Base-by-base conservation (phyloP, 2,888 invertebrate genomes). In the Cheilosia variabilis region DNA sequence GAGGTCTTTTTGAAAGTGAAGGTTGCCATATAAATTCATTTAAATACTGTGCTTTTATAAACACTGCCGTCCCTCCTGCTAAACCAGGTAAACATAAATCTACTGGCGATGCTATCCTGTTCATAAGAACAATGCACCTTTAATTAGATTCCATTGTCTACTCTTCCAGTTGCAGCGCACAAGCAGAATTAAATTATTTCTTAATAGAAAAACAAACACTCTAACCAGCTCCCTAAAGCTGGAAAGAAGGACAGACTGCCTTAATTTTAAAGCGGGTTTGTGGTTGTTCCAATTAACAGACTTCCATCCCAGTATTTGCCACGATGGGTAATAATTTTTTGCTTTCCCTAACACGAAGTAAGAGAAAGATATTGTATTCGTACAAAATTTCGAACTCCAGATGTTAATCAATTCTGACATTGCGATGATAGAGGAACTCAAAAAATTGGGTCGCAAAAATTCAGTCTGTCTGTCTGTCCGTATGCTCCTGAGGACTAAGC, bases 71-170 rank as follows among this genome's bases (percentile, higher is more conserved):
- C 31, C 9, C 13, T 37, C 3, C 13, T 37, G 3, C 13, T 37
- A 13, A 37, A 37, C 37, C 13, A 37, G 37, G 13, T 37, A 47
- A 47, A 47, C 17, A 19, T 17, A n/a, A 17, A 47, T 47, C 17
- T 47, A 17, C n/a, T 7, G 9, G 45, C 45, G 13, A 37, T 4
- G 37, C 37, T 37, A 37, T 37, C 4, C 10, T 4, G 37, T 37
- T 19, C 17, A 19, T 2, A 27, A 24, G 52, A 24, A 52, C 52
- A 24, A 52, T 52, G 24, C 24, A 5, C 2, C 22, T 22, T 19
- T 52, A 52, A 50, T 22, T 52, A 52, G 19, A 52, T 52, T 52
- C 24, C 22, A 52, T 52, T 10, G 52, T 52, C 19, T 47, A 19
- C 19, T 17, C 47, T 47, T 47, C 19, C 19, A 37, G 37, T 45